Evolutionary conservation across 1,140 invertebrate species (phyloP), one percentile per base, ranked within the genome.

Genomic region (Zaprionus davidi): DNA sequence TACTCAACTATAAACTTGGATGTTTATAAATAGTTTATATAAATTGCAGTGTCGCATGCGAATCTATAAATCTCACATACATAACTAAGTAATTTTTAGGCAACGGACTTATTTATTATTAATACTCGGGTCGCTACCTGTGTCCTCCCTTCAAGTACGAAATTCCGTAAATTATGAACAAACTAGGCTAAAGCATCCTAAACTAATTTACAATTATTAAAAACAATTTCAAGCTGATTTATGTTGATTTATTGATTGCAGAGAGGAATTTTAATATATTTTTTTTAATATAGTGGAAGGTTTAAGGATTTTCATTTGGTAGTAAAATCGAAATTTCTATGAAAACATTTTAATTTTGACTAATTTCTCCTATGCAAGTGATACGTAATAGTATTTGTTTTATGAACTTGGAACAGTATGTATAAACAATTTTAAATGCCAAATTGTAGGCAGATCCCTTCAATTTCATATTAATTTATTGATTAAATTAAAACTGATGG

Each of bases 1-100:
- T 38, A 59, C 44, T 67, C 62, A 66, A 41, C 38, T 20, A 38
- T 15, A 24, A n/a, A 49, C 24, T 36, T 49, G 69, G 69, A 46
- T 66, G 75, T 65, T 76, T 78, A 78, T 28, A 62, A 31, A 38
- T 60, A 60, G 36, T 59, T 70, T 57, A 74, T 36, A 26, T n/a
- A 31, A 49, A 20, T 34, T 36, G 13, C 36, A 34, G 56, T 49
- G n/a, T 49, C 11, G 20, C 31, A 49, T 44, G n/a, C 31, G n/a
- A 51, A 26, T 34, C 65, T 49, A 51, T 44, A 60, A 56, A 56
- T 55, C 57, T 73, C 57, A 63, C 53, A 41, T 62, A 69, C 53
- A 53, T 62, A 69, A 36, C 26, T 70, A 70, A 70, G 66, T 74
- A 74, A 38, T 62, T 17, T 41, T 56, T 20, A 36, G 20, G 24